Conservation (phyloP, 2,113 vertebrate species). For the Gulo gulo region DNA sequence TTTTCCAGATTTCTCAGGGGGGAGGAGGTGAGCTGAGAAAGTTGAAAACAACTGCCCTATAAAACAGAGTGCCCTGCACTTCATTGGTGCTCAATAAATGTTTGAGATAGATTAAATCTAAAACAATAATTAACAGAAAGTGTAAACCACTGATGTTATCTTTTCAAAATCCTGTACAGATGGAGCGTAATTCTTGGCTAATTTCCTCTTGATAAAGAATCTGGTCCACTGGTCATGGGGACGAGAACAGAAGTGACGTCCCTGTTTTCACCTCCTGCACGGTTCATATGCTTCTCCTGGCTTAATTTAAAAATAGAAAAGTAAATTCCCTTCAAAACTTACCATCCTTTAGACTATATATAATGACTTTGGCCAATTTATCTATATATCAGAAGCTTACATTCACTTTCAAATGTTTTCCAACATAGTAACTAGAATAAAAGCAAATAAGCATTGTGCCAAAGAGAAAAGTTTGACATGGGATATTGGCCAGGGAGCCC, state of each 20-base stretch:
- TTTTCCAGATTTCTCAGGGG: background rate
- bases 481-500: background rate
- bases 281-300: background rate
- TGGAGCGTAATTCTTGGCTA: background rate
- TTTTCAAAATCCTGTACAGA: slow-evolving; percentile 11
- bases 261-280: background rate
- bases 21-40: background rate
- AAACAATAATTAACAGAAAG: slow-evolving; percentile 30
- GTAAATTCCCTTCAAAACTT: background rate
- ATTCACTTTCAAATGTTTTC: background rate
- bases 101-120: background rate
- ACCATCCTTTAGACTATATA: background rate
- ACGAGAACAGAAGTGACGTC: background rate
- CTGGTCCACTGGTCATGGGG: background rate
- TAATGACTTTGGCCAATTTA: background rate
- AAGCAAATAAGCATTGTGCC: background rate
- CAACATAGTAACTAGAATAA: background rate
- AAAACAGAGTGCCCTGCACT: background rate
- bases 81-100: background rate
- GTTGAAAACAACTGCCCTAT: background rate
- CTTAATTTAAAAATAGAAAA: slow-evolving; percentile 26
- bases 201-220: background rate
- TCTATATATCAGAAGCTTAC: background rate
- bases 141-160: background rate
- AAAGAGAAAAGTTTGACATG: background rate